Conservation (phyloP, 2,797 vertebrate species). For the Crenuchus spilurus region DNA sequence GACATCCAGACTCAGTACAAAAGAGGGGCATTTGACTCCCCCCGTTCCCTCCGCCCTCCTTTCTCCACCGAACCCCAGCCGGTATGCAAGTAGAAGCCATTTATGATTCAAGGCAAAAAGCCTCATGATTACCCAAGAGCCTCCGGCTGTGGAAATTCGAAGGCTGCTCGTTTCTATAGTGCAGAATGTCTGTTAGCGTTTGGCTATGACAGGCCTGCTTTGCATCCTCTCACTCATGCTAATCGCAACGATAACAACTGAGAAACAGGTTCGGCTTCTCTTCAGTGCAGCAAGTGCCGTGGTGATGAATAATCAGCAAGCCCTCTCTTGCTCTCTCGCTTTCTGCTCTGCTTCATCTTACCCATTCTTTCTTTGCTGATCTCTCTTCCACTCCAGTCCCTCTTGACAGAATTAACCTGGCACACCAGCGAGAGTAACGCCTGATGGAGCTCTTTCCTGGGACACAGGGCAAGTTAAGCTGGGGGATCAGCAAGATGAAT, state of each 20-base stretch:
- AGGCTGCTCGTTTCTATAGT: conserved; percentile 54
- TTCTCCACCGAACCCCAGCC: conserved; percentile 25
- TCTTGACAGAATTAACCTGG: conserved; percentile 68
- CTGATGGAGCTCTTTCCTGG: conserved; percentile 63
- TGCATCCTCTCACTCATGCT: conserved; percentile 44
- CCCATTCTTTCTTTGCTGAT: conserved; percentile 57
- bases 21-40: conserved; percentile 41
- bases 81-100: conserved; percentile 52
- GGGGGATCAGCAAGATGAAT: conserved; percentile 67
- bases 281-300: conserved; percentile 39
- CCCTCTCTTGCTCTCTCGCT: conserved; percentile 37
- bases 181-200: conserved; percentile 48
- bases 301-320: conserved; percentile 66
- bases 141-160: conserved; percentile 51
- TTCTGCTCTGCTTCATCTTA: conserved; percentile 33
- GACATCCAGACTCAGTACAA: conserved; percentile 46
- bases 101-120: conserved; percentile 55
- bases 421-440: conserved; percentile 53
- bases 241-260: conserved; percentile 45
- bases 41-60: conserved; percentile 2
- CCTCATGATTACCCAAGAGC: conserved; percentile 48
- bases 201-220: conserved; percentile 30
- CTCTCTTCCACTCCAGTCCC: conserved; percentile 57
- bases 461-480: conserved; percentile 55
- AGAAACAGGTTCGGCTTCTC: conserved; percentile 42